Evolutionary conservation across 2,888 invertebrate species (phyloP).

Genomic region (Epistrophella euchroma): DNA sequence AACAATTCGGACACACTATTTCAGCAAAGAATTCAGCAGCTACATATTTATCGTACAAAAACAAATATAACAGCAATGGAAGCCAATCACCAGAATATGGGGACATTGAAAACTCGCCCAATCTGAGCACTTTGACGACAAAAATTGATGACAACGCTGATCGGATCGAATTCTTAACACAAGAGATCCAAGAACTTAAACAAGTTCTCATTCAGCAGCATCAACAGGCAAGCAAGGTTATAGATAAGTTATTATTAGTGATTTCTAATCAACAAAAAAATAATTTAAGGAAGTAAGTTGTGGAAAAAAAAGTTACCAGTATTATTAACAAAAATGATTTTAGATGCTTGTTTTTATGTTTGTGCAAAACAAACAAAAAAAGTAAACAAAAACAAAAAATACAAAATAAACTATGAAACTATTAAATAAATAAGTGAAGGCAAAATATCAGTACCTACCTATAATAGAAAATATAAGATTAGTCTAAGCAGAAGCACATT

Average conservation of each 20-base stretch:
- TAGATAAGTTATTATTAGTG: constrained; percentile 83
- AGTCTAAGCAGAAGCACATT: constrained; percentile 64
- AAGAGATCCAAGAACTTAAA: constrained; percentile 89
- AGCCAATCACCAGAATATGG: constrained; percentile 84
- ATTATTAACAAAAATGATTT: constrained; percentile 45
- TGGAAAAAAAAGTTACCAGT: neutral
- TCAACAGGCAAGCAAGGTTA: constrained; percentile 84
- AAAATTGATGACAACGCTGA: constrained; percentile 89
- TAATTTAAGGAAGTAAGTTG: constrained; percentile 81
- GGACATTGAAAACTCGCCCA: constrained; percentile 85
- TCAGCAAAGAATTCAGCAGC: constrained; percentile 88
- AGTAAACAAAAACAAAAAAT: too few species aligned
- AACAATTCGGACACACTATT: constrained; percentile 88
- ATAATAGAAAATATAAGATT: constrained; percentile 36
- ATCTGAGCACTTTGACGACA: constrained; percentile 86
- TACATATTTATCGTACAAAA: constrained; percentile 87
- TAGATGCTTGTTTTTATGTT: neutral
- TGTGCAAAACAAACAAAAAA: neutral
- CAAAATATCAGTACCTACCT: constrained; percentile 45
- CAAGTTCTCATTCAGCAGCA: constrained; percentile 84
- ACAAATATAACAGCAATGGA: constrained; percentile 87
- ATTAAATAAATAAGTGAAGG: neutral
- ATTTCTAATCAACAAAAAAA: constrained; percentile 84
- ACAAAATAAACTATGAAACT: neutral
- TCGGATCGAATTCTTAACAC: constrained; percentile 87